phyloP scores from a whole-genome alignment of 2,113 vertebrate species.

The Noctilio leporinus region DNA sequence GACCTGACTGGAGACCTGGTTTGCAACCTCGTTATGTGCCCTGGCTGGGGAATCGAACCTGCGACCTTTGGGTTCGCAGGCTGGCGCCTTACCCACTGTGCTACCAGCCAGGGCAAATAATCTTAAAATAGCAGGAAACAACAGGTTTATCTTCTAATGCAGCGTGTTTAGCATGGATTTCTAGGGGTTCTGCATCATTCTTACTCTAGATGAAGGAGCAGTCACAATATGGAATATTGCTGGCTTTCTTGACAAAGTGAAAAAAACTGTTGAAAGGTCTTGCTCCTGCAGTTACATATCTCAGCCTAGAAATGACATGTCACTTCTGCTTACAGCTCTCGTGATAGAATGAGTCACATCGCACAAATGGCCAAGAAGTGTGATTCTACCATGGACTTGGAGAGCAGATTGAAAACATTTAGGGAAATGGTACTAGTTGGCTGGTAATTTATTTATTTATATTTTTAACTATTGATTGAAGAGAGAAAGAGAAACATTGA shows the following conservation, averaged over 20 bases:
- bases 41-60: too few species aligned
- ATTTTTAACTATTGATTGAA: too few species aligned
- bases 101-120: too few species aligned
- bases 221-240: accelerated
- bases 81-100: too few species aligned
- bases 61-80: too few species aligned
- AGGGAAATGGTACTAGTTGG: neutral
- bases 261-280: neutral
- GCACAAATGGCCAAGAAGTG: neutral
- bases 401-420: neutral
- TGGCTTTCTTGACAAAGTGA: neutral
- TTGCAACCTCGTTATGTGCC: too few species aligned
- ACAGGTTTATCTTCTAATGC: neutral
- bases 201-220: neutral
- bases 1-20: too few species aligned
- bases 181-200: neutral
- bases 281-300: neutral
- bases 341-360: neutral
- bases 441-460: too few species aligned
- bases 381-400: neutral
- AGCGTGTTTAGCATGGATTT: neutral
- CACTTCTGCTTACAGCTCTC: neutral
- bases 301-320: neutral
- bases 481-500: too few species aligned
- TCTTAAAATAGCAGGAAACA: neutral